Conservation (phyloP, 2,888 invertebrate genomes). For the Xanthostigma xanthostigma region DNA sequence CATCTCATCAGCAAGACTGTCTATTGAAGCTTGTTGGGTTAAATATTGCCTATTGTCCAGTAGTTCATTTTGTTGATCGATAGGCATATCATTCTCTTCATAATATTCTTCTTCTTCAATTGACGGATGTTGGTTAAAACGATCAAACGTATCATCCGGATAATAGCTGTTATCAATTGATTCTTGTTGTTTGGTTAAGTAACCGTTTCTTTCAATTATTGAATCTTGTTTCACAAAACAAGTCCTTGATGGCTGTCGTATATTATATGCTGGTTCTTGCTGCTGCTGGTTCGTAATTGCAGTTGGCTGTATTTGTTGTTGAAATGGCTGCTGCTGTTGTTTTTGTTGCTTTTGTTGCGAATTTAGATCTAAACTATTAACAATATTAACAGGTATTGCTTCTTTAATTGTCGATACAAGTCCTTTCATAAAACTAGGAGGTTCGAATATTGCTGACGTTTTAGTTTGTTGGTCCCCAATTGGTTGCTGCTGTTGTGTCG, state of each 20-base stretch:
- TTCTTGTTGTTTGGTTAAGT: slow-evolving; percentile 3
- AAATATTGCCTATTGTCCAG: slow-evolving; percentile 11
- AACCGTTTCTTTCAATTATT: background rate
- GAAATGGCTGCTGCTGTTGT: slow-evolving; percentile 26
- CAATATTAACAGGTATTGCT: too few species aligned
- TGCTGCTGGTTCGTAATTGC: slow-evolving; percentile 9
- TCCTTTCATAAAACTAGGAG: background rate
- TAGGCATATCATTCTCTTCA: too few species aligned
- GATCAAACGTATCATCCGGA: slow-evolving; percentile 8
- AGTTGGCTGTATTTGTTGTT: slow-evolving; percentile 22
- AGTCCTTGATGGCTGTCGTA: slow-evolving; percentile 23
- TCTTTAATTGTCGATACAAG: too few species aligned
- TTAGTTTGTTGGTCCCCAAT: background rate
- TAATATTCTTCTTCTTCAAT: too few species aligned
- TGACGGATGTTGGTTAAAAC: too few species aligned
- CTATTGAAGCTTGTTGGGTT: slow-evolving; percentile 30
- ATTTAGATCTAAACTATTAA: slow-evolving; percentile 6
- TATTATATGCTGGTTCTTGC: slow-evolving; percentile 31
- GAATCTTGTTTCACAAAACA: too few species aligned
- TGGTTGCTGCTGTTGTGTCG: slow-evolving; percentile 12
- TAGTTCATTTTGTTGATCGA: too few species aligned
- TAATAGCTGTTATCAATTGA: slow-evolving; percentile 25
- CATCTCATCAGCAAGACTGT: slow-evolving; percentile 32
- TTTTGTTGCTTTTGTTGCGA: slow-evolving; percentile 23
- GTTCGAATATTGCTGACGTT: slow-evolving; percentile 5